Conservation (phyloP, 2,888 invertebrate species). For the Polydrusus cervinus region DNA sequence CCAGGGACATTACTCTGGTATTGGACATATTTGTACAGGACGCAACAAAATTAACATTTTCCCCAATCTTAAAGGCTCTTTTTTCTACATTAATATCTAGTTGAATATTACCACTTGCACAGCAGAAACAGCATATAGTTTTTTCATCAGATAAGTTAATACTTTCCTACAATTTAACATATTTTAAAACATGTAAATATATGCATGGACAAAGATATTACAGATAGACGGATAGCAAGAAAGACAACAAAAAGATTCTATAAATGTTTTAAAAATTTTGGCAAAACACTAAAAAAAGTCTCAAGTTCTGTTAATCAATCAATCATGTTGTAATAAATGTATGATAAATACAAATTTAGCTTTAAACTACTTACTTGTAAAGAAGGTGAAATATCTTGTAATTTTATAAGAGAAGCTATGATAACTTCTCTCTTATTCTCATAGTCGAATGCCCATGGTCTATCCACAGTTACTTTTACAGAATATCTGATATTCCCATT, state of each 20-base stretch:
- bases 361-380: conserved; percentile 7
- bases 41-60: conserved; percentile 80
- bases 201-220: no score
- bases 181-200: no score
- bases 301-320: no score
- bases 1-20: conserved; percentile 77
- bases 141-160: conserved; percentile 82
- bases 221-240: no score
- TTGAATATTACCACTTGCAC: conserved; percentile 82
- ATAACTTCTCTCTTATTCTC: conserved; percentile 88
- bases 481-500: conserved; percentile 85
- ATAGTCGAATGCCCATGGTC: conserved; percentile 90
- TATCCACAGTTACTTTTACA: conserved; percentile 84
- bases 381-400: conserved; percentile 66
- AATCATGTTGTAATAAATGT: no score
- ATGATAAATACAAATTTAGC: no score
- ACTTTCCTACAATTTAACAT: conserved; percentile 73
- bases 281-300: no score
- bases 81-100: conserved; percentile 81
- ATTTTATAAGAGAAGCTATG: conserved; percentile 85
- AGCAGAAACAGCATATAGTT: conserved; percentile 86
- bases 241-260: no score
- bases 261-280: no score
- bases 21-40: conserved; percentile 86
- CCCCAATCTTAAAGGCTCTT: conserved; percentile 86